These are phyloP conservation scores for Athalia cordata DNA, from an alignment of 2,888 invertebrate species.

Conservation along the genomic window DNA sequence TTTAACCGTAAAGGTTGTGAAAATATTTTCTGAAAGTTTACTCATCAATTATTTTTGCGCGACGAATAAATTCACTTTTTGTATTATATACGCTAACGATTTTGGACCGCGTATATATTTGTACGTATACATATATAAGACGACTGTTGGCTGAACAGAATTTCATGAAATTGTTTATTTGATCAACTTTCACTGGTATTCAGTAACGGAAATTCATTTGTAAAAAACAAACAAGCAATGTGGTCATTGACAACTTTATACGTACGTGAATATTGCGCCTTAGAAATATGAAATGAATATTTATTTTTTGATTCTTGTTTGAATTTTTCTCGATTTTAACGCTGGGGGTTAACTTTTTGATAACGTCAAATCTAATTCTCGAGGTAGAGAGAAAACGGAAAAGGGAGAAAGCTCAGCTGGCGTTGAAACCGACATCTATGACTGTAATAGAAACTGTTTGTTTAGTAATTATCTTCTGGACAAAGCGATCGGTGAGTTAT, in stretches of 20 bases:
- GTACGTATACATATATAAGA: not conserved
- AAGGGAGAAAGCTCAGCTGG: too few species aligned
- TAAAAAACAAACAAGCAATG: not conserved
- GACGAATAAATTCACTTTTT: conserved; percentile 27
- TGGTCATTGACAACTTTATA: not conserved
- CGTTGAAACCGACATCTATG: too few species aligned
- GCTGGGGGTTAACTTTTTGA: too few species aligned
- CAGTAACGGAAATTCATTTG: not conserved
- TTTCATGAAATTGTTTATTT: conserved; percentile 4
- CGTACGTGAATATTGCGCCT: not conserved
- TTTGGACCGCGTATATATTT: not conserved
- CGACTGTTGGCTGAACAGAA: not conserved
- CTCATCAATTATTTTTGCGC: not conserved
- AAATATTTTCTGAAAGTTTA: not conserved
- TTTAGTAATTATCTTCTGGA: too few species aligned
- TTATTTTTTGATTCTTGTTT: too few species aligned
- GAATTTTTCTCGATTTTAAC: too few species aligned
- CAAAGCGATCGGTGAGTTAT: too few species aligned
- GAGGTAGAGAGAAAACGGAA: too few species aligned
- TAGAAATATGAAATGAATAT: too few species aligned
- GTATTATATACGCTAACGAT: not conserved
- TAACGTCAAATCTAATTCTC: too few species aligned
- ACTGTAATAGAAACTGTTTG: too few species aligned
- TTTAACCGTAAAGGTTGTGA: not conserved
- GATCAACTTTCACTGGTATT: conserved; percentile 36